phyloP scores from a whole-genome alignment of 2,888 invertebrate species.

The Hydrotaea cyrtoneurina region DNA sequence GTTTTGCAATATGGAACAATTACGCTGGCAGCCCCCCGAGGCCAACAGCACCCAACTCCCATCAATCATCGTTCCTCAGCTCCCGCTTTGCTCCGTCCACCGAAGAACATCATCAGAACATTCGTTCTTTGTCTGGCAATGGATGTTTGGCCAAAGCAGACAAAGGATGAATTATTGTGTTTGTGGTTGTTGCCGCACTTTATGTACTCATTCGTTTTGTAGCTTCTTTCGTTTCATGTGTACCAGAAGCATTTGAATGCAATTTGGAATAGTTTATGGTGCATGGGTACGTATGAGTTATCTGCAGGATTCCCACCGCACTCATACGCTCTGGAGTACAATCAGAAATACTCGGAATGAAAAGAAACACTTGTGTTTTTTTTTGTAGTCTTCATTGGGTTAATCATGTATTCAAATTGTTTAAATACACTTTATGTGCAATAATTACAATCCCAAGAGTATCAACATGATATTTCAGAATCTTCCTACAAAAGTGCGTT shows the following conservation, averaged over 20 bases:
- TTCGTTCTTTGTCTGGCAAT: background rate
- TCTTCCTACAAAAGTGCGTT: too few species aligned
- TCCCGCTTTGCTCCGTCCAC: background rate
- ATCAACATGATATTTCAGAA: too few species aligned
- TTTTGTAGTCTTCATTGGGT: background rate
- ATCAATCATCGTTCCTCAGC: slow-evolving; percentile 31
- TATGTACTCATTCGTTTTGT: background rate
- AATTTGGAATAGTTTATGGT: background rate
- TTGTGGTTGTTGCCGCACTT: slow-evolving; percentile 2
- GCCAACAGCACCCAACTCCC: background rate
- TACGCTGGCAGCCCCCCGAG: background rate
- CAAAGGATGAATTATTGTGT: slow-evolving; percentile 29
- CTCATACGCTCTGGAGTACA: background rate
- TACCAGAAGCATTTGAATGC: background rate
- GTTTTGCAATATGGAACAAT: slow-evolving; percentile 6
- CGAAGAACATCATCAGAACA: background rate
- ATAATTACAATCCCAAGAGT: too few species aligned
- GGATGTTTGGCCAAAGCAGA: slow-evolving; percentile 5
- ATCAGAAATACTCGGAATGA: too few species aligned
- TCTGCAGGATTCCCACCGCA: background rate
- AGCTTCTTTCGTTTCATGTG: too few species aligned
- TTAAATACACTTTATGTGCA: too few species aligned
- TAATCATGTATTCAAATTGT: too few species aligned
- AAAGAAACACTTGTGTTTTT: too few species aligned
- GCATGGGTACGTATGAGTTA: background rate